Percentiles rank a stretch among this genome's conserved stretches.
Conservation (phyloP, 2,113 vertebrate species). For the Lepisosteus osseus region DNA sequence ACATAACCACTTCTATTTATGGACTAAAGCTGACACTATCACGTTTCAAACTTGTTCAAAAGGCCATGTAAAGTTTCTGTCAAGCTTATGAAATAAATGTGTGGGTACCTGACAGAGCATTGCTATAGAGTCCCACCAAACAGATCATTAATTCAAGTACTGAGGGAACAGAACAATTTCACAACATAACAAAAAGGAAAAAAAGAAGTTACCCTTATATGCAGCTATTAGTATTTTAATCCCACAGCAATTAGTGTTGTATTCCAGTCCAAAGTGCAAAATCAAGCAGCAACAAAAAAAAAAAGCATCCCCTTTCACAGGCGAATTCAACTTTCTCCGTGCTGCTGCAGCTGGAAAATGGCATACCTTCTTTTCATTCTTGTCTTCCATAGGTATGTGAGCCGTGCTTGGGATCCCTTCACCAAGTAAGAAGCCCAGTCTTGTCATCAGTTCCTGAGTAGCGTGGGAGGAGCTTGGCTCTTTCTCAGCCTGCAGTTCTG, state of each 20-base stretch:
- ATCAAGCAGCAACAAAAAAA: constrained; percentile 8
- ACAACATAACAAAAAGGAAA: constrained; percentile 25
- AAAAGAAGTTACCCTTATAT: constrained; percentile 46
- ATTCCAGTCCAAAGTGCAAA: constrained; percentile 34
- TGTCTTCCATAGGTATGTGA: constrained; percentile 88
- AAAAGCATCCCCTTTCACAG: neutral
- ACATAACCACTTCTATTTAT: constrained; percentile 54
- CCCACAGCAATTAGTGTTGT: constrained; percentile 32
- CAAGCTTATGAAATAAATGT: constrained; percentile 23
- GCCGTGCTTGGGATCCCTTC: constrained; percentile 92
- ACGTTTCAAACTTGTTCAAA: constrained; percentile 45
- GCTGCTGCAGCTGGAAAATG: constrained; percentile 34
- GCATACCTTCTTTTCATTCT: constrained; percentile 93
- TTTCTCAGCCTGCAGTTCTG: constrained; percentile 81
- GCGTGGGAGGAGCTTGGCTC: constrained; percentile 88
- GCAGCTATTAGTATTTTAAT: constrained; percentile 19
- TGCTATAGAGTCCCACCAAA: constrained; percentile 15
- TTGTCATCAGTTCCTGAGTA: constrained; percentile 97
- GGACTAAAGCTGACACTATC: constrained; percentile 42
- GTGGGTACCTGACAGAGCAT: constrained; percentile 26
- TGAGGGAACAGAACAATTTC: constrained; percentile 16
- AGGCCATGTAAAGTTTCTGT: constrained; percentile 48
- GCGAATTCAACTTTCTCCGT: constrained; percentile 28
- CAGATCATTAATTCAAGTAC: too few species aligned
- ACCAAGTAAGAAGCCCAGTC: constrained; percentile 94